phyloP scores from a whole-genome alignment of 2,797 vertebrate genomes.

The Agapornis canus region DNA sequence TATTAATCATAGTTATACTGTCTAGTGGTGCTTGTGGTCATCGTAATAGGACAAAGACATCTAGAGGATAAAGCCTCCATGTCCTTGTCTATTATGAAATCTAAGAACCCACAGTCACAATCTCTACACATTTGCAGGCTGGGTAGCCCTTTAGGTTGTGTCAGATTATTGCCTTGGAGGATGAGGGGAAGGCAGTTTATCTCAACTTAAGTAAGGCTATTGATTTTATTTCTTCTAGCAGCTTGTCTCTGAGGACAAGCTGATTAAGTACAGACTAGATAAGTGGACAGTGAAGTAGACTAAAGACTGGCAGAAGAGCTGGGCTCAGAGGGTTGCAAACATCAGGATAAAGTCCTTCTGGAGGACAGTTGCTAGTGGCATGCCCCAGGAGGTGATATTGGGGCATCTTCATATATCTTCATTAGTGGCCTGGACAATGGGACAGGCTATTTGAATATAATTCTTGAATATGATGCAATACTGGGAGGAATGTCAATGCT shows the following conservation, averaged over 20 bases:
- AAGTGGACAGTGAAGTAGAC: not conserved
- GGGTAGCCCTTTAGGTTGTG: not conserved
- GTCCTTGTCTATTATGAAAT: not conserved
- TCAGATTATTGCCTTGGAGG: not conserved
- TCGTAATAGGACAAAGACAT: not conserved
- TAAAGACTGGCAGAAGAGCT: not conserved
- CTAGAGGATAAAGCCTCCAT: not conserved
- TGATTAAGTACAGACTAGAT: not conserved
- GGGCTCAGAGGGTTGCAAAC: not conserved
- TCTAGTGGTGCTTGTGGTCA: not conserved
- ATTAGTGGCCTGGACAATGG: rapidly evolving
- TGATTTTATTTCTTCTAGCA: not conserved
- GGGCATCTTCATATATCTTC: not conserved
- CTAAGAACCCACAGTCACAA: rapidly evolving
- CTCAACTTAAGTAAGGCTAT: not conserved
- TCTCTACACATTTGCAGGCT: rapidly evolving
- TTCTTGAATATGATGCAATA: not conserved
- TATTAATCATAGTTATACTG: not conserved
- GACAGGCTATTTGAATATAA: not conserved
- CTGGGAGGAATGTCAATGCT: not conserved
- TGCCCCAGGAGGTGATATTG: not conserved
- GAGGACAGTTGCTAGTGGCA: not conserved
- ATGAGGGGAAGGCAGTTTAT: not conserved
- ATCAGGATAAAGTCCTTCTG: not conserved
- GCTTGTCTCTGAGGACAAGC: not conserved